Evolutionary conservation across 2,797 vertebrate species (phyloP).

Genomic region (Chanos chanos): DNA sequence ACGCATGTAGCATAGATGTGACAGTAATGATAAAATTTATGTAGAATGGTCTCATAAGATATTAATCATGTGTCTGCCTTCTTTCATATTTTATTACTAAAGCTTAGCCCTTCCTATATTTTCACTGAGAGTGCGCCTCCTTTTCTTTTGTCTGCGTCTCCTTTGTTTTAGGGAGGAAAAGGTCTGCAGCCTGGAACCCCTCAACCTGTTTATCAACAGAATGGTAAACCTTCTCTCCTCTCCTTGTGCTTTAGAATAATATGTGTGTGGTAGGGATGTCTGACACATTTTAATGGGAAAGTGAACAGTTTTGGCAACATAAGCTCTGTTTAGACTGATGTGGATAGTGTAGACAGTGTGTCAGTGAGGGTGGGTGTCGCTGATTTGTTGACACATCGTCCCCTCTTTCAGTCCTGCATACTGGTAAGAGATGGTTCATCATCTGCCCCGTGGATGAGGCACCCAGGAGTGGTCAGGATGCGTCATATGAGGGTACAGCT

Average conservation of each 20-base stretch:
- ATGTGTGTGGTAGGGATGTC: neutral
- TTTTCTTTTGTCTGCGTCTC: neutral
- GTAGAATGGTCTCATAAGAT: too few species aligned
- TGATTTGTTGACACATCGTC: neutral
- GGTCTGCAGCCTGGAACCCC: constrained; percentile 60
- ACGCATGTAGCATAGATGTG: too few species aligned
- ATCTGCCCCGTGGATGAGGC: constrained; percentile 96
- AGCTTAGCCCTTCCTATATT: too few species aligned
- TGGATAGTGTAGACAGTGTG: neutral
- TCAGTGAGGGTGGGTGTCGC: neutral
- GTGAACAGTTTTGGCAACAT: too few species aligned
- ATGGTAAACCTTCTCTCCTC: constrained; percentile 72
- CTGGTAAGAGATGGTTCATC: constrained; percentile 98
- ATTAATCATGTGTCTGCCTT: too few species aligned
- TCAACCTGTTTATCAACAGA: constrained; percentile 91
- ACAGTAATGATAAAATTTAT: too few species aligned
- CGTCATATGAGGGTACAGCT: constrained; percentile 65
- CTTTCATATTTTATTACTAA: too few species aligned
- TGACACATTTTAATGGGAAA: neutral
- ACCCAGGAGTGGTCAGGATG: constrained; percentile 70
- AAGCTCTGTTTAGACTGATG: neutral
- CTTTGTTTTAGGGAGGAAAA: constrained; percentile 17
- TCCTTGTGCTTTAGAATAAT: neutral
- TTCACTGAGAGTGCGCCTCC: too few species aligned
- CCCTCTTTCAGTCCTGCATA: constrained; percentile 82